Percentiles rank a stretch among this genome's conserved stretches.
Evolutionary conservation across 1,140 invertebrate genomes (phyloP).

Genomic region (Lucilia cuprina): DNA sequence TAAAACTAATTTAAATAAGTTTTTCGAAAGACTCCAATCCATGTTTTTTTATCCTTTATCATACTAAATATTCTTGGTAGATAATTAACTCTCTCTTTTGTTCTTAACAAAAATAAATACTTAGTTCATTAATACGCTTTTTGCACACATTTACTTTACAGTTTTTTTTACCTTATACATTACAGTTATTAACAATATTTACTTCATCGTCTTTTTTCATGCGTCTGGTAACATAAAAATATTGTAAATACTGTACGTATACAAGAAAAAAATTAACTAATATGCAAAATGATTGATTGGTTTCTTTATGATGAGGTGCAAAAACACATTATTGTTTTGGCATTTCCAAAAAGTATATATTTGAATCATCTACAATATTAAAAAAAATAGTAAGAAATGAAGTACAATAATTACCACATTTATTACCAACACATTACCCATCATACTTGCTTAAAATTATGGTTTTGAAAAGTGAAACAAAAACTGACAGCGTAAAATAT

Average conservation of each 20-base stretch:
- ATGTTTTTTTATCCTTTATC: too few species aligned
- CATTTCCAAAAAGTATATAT: background rate
- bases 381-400: background rate
- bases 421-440: background rate
- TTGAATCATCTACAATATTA: background rate
- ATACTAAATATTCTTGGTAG: background rate
- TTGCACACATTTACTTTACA: background rate
- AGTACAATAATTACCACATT: conserved; percentile 2
- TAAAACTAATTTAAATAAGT: too few species aligned
- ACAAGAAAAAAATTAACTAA: background rate
- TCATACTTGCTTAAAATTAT: background rate
- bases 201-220: background rate
- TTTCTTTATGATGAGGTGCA: background rate
- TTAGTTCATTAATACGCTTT: background rate
- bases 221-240: background rate
- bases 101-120: background rate
- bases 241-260: background rate
- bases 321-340: conserved; percentile 2
- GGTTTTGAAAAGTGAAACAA: background rate
- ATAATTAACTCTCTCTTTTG: background rate
- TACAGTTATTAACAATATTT: background rate
- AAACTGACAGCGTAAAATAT: background rate
- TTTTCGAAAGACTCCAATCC: too few species aligned
- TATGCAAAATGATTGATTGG: conserved; percentile 3
- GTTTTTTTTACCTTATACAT: background rate